Evolutionary conservation across 37 sponge, comb jelly and placozoan genomes (phyloP).

Genomic region (Agelas oroides): DNA sequence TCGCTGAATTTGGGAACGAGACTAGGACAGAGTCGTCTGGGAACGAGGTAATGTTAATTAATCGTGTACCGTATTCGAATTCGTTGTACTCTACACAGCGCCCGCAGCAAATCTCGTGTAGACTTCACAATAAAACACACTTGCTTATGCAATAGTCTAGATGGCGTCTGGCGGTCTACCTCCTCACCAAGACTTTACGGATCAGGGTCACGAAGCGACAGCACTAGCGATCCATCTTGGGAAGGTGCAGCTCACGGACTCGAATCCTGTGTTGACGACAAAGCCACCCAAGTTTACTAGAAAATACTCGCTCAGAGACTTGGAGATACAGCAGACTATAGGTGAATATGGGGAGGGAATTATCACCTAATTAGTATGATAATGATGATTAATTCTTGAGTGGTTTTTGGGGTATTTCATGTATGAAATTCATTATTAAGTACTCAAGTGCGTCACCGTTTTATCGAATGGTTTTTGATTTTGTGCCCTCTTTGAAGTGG

Average conservation of each 20-base stretch:
- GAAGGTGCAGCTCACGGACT: conserved; percentile 54
- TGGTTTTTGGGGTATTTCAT: conserved; percentile 7
- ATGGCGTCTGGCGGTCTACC: background rate
- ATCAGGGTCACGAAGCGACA: conserved; percentile 1
- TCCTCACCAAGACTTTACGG: background rate
- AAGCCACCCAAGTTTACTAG: conserved; percentile 6
- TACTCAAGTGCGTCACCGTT: too few species aligned
- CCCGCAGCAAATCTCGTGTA: too few species aligned
- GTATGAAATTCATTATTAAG: too few species aligned
- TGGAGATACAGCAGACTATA: conserved; percentile 81
- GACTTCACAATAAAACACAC: too few species aligned
- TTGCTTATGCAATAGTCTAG: background rate
- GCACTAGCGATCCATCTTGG: conserved; percentile 61
- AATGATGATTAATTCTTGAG: too few species aligned
- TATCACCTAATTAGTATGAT: too few species aligned
- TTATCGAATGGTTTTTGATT: too few species aligned
- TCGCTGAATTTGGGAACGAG: too few species aligned
- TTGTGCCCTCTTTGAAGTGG: too few species aligned
- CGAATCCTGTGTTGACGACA: conserved; percentile 22
- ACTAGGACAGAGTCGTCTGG: background rate
- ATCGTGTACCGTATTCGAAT: background rate
- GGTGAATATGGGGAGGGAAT: conserved; percentile 63
- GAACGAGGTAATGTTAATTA: background rate
- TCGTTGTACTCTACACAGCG: too few species aligned
- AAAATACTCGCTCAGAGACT: conserved; percentile 60